Evolutionary conservation across 2,113 vertebrate genomes (phyloP).

Genomic region (Pantherophis guttatus): DNA sequence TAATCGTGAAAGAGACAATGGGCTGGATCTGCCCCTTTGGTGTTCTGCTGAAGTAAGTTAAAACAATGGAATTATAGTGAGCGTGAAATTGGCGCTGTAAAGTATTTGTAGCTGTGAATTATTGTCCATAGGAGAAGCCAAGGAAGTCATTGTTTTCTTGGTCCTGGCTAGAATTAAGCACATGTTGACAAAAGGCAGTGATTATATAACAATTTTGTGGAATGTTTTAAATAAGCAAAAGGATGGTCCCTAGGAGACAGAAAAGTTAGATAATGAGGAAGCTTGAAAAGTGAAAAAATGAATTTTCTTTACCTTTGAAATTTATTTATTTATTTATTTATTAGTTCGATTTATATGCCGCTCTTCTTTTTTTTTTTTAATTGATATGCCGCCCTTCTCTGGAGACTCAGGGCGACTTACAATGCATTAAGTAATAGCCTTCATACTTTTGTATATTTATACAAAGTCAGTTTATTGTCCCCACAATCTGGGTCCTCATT

Average conservation of each 20-base stretch:
- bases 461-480: too few relatives aligned
- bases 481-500: too few relatives aligned
- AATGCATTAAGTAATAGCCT: too few relatives aligned
- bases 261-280: neutral
- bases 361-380: too few relatives aligned
- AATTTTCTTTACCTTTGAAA: neutral
- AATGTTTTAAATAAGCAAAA: neutral
- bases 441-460: too few relatives aligned
- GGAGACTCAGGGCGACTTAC: too few relatives aligned
- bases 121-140: neutral
- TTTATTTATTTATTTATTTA: too few relatives aligned
- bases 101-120: slow-evolving; percentile 5
- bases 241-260: neutral
- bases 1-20: neutral
- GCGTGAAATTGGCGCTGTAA: slow-evolving; percentile 6
- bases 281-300: neutral
- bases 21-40: neutral
- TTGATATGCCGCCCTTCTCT: too few relatives aligned
- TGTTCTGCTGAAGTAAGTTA: neutral
- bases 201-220: slow-evolving; percentile 6
- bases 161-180: neutral
- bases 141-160: neutral
- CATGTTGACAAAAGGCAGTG: neutral
- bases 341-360: too few relatives aligned
- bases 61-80: slow-evolving; percentile 30